Percentiles rank a stretch among this genome's conserved stretches.
Conservation (phyloP, 2,797 vertebrate species). For the Manis crassicaudata region DNA sequence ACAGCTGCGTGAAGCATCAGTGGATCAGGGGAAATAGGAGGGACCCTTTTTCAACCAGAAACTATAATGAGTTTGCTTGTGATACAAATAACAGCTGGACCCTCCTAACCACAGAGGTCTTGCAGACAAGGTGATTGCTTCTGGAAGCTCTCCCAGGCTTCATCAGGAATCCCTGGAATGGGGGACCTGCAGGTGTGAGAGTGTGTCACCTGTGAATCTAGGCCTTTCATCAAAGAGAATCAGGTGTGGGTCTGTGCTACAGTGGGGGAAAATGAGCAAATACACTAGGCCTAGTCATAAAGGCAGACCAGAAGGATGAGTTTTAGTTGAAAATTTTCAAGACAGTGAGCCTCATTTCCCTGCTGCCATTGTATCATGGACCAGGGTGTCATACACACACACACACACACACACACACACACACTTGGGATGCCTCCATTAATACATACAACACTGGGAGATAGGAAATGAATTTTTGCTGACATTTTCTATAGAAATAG, state of each 20-base stretch:
- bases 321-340: background rate
- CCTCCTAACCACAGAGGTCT: background rate
- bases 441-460: background rate
- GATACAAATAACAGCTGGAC: no score
- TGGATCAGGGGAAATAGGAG: background rate
- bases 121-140: background rate
- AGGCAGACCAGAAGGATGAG: background rate
- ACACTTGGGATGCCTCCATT: background rate
- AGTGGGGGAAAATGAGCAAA: background rate
- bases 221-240: background rate
- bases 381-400: background rate
- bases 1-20: background rate
- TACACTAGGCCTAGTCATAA: background rate
- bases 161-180: background rate
- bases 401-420: background rate
- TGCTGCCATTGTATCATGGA: background rate
- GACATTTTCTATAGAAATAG: conserved; percentile 22
- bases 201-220: background rate
- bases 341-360: background rate
- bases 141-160: background rate
- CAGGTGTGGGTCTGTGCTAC: background rate
- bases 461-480: background rate
- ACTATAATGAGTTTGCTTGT: background rate
- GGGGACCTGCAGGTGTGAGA: background rate
- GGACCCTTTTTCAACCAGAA: background rate